Percentiles rank a stretch among this genome's conserved stretches.
phyloP scores from a whole-genome alignment of 2,888 invertebrate genomes.

The Pardosa pseudoannulata region DNA sequence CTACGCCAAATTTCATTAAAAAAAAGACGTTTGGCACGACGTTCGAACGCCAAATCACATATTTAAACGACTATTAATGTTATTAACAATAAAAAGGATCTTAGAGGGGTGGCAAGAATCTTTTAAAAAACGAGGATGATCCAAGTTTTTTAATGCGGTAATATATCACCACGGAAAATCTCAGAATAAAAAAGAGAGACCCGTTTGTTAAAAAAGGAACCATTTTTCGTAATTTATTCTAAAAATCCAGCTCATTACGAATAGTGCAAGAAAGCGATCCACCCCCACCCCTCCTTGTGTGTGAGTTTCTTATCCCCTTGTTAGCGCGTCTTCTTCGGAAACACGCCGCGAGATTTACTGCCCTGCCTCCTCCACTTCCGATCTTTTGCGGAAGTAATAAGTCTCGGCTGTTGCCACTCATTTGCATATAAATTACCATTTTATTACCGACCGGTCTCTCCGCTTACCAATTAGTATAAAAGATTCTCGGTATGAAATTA shows the following conservation, averaged over 20 bases:
- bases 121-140: too few relatives aligned
- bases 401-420: conserved; percentile 18
- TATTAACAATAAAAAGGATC: too few relatives aligned
- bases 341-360: neutral
- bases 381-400: conserved; percentile 9
- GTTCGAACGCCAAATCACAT: too few relatives aligned
- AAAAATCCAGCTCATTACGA: neutral
- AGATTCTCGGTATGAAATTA: conserved; percentile 17
- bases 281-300: too few relatives aligned
- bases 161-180: neutral
- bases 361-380: neutral
- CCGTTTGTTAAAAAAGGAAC: neutral
- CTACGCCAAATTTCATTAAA: too few relatives aligned
- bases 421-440: conserved; percentile 31
- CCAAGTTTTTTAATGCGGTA: too few relatives aligned
- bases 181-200: neutral
- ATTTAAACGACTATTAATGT: too few relatives aligned
- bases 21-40: too few relatives aligned
- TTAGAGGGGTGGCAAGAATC: too few relatives aligned
- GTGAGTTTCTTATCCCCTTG: neutral
- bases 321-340: neutral
- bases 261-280: neutral
- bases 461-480: conserved; percentile 24
- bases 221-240: conserved; percentile 1
- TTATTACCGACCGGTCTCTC: conserved; percentile 16